These are phyloP conservation scores for Antechinus flavipes DNA, from an alignment of 2,113 vertebrate species.

Conservation along the genomic window DNA sequence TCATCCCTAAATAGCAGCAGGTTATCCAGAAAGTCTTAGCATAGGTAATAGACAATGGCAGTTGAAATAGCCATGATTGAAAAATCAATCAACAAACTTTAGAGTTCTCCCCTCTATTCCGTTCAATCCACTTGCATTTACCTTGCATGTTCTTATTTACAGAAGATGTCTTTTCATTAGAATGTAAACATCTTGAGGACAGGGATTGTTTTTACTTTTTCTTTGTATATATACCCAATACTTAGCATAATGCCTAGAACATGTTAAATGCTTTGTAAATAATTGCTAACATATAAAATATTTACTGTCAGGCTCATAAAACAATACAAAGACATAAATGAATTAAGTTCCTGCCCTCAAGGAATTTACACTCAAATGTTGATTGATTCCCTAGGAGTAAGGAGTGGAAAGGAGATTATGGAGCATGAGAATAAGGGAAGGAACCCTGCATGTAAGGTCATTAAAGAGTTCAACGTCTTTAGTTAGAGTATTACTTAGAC, in stretches of 20 bases:
- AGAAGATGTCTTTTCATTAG: not conserved
- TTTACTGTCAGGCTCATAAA: not conserved
- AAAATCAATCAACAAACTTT: not conserved
- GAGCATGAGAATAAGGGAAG: not conserved
- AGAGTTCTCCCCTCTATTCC: not conserved
- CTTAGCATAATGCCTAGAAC: not conserved
- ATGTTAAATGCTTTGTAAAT: not conserved
- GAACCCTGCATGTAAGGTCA: not conserved
- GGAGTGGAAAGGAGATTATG: not conserved
- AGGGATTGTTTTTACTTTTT: not conserved
- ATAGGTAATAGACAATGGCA: not conserved
- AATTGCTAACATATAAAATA: not conserved
- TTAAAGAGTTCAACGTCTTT: not conserved
- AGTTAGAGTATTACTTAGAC: not conserved
- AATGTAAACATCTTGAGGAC: not conserved
- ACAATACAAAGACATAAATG: not conserved
- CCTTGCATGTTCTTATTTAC: not conserved
- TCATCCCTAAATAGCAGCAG: not conserved
- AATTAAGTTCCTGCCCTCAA: not conserved
- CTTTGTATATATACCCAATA: not conserved
- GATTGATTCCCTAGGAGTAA: not conserved
- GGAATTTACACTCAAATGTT: not conserved
- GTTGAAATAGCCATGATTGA: not conserved
- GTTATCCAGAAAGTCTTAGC: not conserved
- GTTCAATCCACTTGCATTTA: not conserved